Percentiles rank a stretch among this genome's conserved stretches.
phyloP scores from a whole-genome alignment of 2,888 invertebrate species.

The Spicauda simplicius region DNA sequence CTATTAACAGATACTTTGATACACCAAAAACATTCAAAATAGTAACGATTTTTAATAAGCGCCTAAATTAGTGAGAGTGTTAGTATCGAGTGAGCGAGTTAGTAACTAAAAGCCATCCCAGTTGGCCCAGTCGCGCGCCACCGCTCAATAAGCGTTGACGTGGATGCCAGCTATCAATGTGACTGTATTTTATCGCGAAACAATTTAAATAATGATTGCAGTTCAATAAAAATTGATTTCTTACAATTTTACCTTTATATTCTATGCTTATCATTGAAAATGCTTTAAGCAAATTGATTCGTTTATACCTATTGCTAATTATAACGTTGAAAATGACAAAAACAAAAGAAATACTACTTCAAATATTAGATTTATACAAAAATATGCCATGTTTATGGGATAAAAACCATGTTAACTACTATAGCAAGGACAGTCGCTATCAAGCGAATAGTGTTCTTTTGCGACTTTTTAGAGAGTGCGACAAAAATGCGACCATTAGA shows the following conservation, averaged over 20 bases:
- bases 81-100: not conserved
- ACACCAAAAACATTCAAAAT: too few species aligned
- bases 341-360: not conserved
- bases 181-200: not conserved
- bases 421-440: not conserved
- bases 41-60: not conserved
- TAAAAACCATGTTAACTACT: not conserved
- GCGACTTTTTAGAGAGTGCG: not conserved
- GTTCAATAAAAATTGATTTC: not conserved
- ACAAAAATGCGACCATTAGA: not conserved
- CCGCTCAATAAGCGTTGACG: not conserved
- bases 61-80: not conserved
- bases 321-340: not conserved
- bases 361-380: not conserved
- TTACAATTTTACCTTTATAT: too few species aligned
- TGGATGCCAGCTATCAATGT: not conserved
- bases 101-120: not conserved
- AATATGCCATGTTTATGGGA: not conserved
- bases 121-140: not conserved
- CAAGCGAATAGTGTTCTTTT: not conserved
- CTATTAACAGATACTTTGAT: too few species aligned
- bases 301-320: too few species aligned
- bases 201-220: not conserved
- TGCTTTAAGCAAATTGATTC: too few species aligned
- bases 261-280: too few species aligned